These are phyloP conservation scores for Oasisia sp. DNA, from an alignment of 2,888 invertebrate species.

Conservation along the genomic window DNA sequence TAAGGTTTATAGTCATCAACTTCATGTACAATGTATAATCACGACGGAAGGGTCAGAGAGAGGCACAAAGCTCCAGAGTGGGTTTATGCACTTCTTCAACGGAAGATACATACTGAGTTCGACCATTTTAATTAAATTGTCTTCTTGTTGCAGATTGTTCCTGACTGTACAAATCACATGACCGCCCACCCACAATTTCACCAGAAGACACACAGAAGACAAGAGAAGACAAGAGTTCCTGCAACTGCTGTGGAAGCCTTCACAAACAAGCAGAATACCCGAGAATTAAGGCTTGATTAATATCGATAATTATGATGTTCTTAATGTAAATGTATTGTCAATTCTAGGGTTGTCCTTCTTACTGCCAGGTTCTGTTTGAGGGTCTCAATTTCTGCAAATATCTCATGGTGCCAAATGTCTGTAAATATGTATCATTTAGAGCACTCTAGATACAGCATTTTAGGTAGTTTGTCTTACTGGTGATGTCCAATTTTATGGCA, in stretches of 20 bases:
- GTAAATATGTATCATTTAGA: not conserved
- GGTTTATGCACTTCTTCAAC: no score
- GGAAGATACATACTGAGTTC: not conserved
- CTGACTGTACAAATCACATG: not conserved
- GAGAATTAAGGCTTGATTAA: not conserved
- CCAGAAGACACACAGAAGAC: not conserved
- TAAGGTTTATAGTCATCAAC: no score
- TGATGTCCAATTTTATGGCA: not conserved
- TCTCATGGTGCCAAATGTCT: not conserved
- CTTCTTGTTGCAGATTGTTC: not conserved
- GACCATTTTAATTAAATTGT: not conserved
- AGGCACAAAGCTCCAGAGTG: no score
- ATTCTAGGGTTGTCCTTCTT: not conserved
- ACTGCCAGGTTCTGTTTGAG: slow-evolving; percentile 12
- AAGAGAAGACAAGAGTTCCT: slow-evolving; percentile 9
- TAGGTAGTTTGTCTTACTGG: not conserved
- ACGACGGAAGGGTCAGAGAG: no score
- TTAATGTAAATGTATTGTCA: not conserved
- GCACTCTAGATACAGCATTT: not conserved
- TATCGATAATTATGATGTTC: not conserved
- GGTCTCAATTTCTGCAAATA: not conserved
- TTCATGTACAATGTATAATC: no score
- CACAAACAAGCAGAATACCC: not conserved
- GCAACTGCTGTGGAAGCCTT: not conserved
- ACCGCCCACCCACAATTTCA: not conserved